phyloP scores from a whole-genome alignment of 2,113 vertebrate genomes.

The Mionectes macconnelli region DNA sequence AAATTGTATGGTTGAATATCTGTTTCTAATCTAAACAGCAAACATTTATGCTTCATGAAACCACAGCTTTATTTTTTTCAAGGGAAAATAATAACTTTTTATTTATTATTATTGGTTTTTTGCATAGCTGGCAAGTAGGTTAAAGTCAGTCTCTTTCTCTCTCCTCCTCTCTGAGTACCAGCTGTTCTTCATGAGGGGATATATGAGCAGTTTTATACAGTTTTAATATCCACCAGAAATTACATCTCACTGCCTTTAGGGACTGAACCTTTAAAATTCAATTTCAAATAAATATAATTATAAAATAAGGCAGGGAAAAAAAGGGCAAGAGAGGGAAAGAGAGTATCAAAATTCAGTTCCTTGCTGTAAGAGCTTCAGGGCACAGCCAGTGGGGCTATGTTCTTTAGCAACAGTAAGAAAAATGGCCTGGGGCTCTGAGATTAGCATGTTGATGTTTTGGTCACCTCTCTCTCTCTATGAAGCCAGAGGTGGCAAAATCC shows the following conservation, averaged over 20 bases:
- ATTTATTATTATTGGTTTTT: background rate
- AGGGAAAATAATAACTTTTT: background rate
- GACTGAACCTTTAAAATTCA: slow-evolving; percentile 75
- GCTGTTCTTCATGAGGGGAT: slow-evolving; percentile 60
- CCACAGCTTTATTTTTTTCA: background rate
- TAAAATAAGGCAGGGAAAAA: slow-evolving; percentile 26
- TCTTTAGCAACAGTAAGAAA: slow-evolving; percentile 1
- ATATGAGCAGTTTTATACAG: slow-evolving; percentile 62
- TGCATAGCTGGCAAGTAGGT: slow-evolving; percentile 15
- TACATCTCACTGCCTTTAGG: slow-evolving; percentile 67
- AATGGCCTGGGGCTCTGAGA: slow-evolving; percentile 1
- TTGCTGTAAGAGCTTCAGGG: slow-evolving; percentile 26
- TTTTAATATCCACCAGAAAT: slow-evolving; percentile 75
- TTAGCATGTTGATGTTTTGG: slow-evolving; percentile 53
- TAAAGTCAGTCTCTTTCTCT: slow-evolving; percentile 10
- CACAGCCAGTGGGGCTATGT: slow-evolving; percentile 13
- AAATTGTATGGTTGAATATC: background rate
- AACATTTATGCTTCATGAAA: background rate
- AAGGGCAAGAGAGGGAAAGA: background rate
- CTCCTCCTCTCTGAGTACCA: slow-evolving; percentile 12
- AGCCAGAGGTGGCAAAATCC: background rate
- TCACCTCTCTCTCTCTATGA: background rate
- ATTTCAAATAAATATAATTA: slow-evolving; percentile 75
- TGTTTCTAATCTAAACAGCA: background rate
- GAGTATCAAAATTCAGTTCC: slow-evolving; percentile 40